Evolutionary conservation across 2,888 invertebrate species (phyloP).

Genomic region (Metallyticus violacea): DNA sequence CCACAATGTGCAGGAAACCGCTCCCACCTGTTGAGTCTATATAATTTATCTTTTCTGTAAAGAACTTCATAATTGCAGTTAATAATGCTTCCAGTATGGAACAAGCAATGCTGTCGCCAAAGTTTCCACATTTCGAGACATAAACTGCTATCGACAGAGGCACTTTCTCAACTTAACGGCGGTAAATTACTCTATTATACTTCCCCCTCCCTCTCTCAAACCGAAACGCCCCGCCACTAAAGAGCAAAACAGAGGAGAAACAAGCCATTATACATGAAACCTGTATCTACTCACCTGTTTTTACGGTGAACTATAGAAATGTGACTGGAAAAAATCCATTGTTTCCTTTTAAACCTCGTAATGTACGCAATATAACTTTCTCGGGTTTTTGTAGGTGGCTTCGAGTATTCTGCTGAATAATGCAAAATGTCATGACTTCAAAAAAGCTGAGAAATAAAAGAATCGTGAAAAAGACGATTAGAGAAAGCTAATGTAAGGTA

Average conservation of each 20-base stretch:
- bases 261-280: neutral
- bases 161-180: neutral
- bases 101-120: neutral
- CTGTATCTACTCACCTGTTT: neutral
- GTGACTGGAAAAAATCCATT: no score
- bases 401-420: no score
- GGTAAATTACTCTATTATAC: neutral
- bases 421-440: no score
- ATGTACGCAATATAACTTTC: neutral
- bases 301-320: no score
- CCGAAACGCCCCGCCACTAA: no score
- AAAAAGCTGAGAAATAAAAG: no score
- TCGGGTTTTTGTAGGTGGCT: neutral
- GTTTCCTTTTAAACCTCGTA: neutral
- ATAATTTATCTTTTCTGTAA: neutral
- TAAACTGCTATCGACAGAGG: neutral
- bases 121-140: neutral
- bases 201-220: no score
- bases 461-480: no score
- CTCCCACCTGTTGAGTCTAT: neutral
- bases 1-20: neutral
- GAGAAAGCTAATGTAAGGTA: no score
- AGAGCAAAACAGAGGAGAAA: neutral
- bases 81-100: neutral
- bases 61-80: neutral